phyloP scores from a whole-genome alignment of 2,113 vertebrate species.

The Ancistrus triradiatus region DNA sequence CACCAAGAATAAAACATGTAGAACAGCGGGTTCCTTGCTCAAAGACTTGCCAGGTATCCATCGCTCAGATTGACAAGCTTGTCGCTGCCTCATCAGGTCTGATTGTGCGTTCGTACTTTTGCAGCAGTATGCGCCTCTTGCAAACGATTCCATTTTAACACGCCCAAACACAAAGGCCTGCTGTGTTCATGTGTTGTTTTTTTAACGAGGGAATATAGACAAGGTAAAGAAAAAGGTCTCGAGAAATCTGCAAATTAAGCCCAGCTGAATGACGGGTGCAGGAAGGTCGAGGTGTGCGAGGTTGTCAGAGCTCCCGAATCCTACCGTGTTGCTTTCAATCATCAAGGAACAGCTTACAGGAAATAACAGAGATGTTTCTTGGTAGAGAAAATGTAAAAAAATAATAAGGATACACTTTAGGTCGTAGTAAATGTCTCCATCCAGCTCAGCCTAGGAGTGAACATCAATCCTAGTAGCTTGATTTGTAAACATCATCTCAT shows the following conservation, averaged over 20 bases:
- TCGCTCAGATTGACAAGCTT: conserved; percentile 22
- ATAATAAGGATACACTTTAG: too few relatives aligned
- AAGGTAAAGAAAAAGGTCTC: conserved; percentile 7
- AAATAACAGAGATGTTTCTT: too few relatives aligned
- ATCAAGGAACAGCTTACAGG: too few relatives aligned
- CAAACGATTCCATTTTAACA: conserved; percentile 18
- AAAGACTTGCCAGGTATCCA: background rate
- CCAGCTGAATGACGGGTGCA: conserved; percentile 31
- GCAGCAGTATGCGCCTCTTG: conserved; percentile 4
- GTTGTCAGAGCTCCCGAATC: conserved; percentile 10
- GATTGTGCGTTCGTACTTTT: conserved; percentile 23
- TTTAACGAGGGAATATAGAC: conserved; percentile 17
- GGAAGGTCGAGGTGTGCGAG: conserved; percentile 17
- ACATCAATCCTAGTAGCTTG: too few relatives aligned
- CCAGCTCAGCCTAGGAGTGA: too few relatives aligned
- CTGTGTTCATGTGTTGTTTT: conserved; percentile 1
- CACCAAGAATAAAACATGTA: background rate
- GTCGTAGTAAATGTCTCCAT: too few relatives aligned
- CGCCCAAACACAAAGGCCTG: background rate
- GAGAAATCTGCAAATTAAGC: conserved; percentile 27
- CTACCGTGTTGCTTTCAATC: conserved; percentile 17
- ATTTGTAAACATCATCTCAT: too few relatives aligned
- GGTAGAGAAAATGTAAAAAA: too few relatives aligned
- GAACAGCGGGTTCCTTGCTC: background rate
- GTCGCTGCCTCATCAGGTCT: conserved; percentile 15